Evolutionary conservation across 37 sponge, comb jelly and placozoan species (phyloP), one percentile per base, ranked within the genome.

Genomic region (Chondrosia reniformis): DNA sequence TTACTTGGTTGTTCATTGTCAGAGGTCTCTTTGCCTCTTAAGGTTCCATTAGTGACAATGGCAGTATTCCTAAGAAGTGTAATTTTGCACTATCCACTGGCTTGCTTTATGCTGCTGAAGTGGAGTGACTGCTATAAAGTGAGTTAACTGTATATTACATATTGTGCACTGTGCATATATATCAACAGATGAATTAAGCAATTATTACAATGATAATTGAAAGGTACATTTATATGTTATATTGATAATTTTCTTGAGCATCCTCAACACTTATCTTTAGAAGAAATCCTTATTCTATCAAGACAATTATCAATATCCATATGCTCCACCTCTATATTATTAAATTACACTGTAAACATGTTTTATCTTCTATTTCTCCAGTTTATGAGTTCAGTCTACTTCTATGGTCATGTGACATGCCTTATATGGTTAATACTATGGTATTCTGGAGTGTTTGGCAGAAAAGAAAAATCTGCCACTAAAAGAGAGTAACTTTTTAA

Each of bases 321-420:
- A n/a, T n/a, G n/a, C n/a, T n/a, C n/a, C n/a, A n/a, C n/a, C n/a
- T n/a, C n/a, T n/a, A n/a, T n/a, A n/a, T n/a, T n/a, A n/a, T n/a
- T n/a, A n/a, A n/a, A n/a, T n/a, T n/a, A n/a, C n/a, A n/a, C n/a
- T n/a, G n/a, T n/a, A n/a, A n/a, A n/a, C n/a, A n/a, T n/a, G n/a
- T n/a, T n/a, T n/a, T 42, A 4, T 15, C 67, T 25, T 42, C 43
- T 74, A 4, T 28, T 22, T 55, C 55, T 61, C 24, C 63, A 88
- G 89, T 88, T 88, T 43, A 88, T 88, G 84, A 44, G 27, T 3
- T 41, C 80, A 25, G 89, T 88, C 40, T 65, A 89, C 58, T 84
- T 84, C 85, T 77, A 44, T 45, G 84, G 84, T 24, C 84, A 88
- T 39, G 38, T 75, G 1, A 27, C 74, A 0, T 15, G 30, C n/a